A percentile compares a stretch with the other conserved stretches of the same genome.
Evolutionary conservation across 2,797 vertebrate genomes (phyloP).

Genomic region (Coilia nasus): DNA sequence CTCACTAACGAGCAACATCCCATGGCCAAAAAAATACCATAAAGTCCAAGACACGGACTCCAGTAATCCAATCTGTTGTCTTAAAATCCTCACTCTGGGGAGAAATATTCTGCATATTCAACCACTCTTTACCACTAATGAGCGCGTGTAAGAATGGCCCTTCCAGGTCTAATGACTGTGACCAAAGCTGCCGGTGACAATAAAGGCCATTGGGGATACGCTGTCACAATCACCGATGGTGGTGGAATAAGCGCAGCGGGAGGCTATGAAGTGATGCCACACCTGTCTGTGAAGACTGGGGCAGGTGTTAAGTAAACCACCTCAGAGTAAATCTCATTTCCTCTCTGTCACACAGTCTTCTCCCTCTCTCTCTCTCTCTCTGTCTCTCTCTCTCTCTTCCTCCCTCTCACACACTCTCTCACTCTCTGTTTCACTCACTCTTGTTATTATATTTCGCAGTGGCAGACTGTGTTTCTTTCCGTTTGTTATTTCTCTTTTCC

Average conservation of each 20-base stretch:
- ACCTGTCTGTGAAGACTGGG: slow-evolving; percentile 30
- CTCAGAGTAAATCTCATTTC: slow-evolving; percentile 54
- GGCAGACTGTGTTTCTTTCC: slow-evolving; percentile 3
- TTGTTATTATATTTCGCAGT: background rate
- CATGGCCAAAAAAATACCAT: slow-evolving; percentile 44
- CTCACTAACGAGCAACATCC: slow-evolving; percentile 43
- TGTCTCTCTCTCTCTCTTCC: background rate
- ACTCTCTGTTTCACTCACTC: background rate
- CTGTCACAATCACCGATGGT: no score
- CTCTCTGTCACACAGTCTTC: slow-evolving; percentile 3
- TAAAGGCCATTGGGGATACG: no score
- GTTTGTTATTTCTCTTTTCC: background rate
- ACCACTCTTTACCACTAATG: slow-evolving; percentile 25
- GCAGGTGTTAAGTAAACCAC: slow-evolving; percentile 57
- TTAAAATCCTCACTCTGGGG: slow-evolving; percentile 38
- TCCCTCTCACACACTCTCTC: background rate
- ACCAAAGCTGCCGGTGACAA: background rate
- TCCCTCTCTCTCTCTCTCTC: background rate
- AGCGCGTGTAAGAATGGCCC: no score
- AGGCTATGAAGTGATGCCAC: no score
- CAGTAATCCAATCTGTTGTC: no score
- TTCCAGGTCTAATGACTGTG: no score
- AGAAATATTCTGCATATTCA: slow-evolving; percentile 49
- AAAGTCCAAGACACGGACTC: slow-evolving; percentile 39
- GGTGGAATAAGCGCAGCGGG: no score